A percentile compares a stretch with the other conserved stretches of the same genome.
These are phyloP conservation scores for Drosophila eugracilis DNA, from an alignment of 1,140 invertebrate species.

Conservation along the genomic window DNA sequence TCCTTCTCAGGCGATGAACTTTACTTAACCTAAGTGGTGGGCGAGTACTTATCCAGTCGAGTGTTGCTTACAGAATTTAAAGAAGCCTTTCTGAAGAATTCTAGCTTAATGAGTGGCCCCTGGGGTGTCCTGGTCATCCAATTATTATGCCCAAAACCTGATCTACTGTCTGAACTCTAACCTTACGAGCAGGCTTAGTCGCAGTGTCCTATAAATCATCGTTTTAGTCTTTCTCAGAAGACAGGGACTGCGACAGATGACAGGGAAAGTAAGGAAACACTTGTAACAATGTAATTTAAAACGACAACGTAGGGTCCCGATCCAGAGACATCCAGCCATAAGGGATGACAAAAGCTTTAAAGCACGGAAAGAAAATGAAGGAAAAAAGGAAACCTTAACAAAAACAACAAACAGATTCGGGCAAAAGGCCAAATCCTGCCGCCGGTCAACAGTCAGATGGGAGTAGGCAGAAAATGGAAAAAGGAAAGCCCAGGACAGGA, in stretches of 20 bases:
- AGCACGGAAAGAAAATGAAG: conserved; percentile 28
- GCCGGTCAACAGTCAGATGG: conserved; percentile 40
- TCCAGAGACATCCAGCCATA: conserved; percentile 42
- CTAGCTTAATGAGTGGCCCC: conserved; percentile 23
- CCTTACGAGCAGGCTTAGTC: conserved; percentile 7
- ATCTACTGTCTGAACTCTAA: conserved; percentile 32
- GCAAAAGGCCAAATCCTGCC: conserved; percentile 69
- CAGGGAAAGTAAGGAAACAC: conserved; percentile 11
- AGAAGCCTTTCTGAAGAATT: conserved; percentile 5
- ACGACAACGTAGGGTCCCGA: conserved; percentile 53
- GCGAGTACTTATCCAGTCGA: conserved; percentile 21
- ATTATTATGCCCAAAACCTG: conserved; percentile 30
- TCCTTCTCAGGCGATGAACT: conserved; percentile 25
- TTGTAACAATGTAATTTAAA: conserved; percentile 77
- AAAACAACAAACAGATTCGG: conserved; percentile 55
- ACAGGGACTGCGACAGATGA: conserved; percentile 4
- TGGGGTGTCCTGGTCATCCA: conserved; percentile 7
- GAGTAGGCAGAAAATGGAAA: conserved; percentile 21
- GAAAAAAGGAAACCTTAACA: conserved; percentile 35
- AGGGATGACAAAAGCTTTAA: conserved; percentile 47
- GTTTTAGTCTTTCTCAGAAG: background rate
- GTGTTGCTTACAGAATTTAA: conserved; percentile 25
- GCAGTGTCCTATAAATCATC: conserved; percentile 22
- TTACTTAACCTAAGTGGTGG: conserved; percentile 29
- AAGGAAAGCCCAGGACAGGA: conserved; percentile 34